Percentiles rank a stretch among this genome's conserved stretches.
Evolutionary conservation across 2,888 invertebrate species (phyloP).

Genomic region (Cenopis cana): DNA sequence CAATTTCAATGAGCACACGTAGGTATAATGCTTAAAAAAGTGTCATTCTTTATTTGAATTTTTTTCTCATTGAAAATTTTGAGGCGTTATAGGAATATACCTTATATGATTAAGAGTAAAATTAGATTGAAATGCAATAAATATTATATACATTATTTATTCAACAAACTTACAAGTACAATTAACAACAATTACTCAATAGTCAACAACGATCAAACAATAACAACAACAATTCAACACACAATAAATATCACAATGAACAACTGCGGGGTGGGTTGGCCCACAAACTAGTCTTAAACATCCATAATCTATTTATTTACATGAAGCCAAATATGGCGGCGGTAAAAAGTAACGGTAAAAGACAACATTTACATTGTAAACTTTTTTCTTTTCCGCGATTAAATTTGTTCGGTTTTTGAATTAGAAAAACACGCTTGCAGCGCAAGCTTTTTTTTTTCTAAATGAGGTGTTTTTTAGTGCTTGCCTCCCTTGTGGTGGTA

Average conservation of each 20-base stretch:
- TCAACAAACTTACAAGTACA: slow-evolving; percentile 56
- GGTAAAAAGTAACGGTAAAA: slow-evolving; percentile 23
- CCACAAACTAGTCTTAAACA: slow-evolving; percentile 46
- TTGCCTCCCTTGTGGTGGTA: slow-evolving; percentile 87
- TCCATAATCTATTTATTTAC: slow-evolving; percentile 30
- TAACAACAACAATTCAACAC: slow-evolving; percentile 61
- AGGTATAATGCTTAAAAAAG: no score
- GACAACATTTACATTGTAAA: slow-evolving; percentile 44
- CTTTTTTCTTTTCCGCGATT: slow-evolving; percentile 39
- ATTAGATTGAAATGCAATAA: slow-evolving; percentile 1
- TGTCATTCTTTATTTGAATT: no score
- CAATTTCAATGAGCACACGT: no score
- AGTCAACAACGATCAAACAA: slow-evolving; percentile 80
- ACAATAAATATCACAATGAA: slow-evolving; percentile 83
- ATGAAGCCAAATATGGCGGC: slow-evolving; percentile 34
- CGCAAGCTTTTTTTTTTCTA: slow-evolving; percentile 59
- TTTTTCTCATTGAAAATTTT: no score
- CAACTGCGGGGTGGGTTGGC: slow-evolving; percentile 55
- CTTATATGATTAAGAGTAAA: neutral
- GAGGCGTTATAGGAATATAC: no score
- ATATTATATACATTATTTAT: slow-evolving; percentile 48
- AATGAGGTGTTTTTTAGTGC: slow-evolving; percentile 65
- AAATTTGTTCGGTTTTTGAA: slow-evolving; percentile 16
- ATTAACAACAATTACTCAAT: slow-evolving; percentile 81
- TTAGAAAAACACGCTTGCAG: slow-evolving; percentile 55